Evolutionary conservation across 2,113 vertebrate genomes (phyloP).

Genomic region (Phocoena sinus): DNA sequence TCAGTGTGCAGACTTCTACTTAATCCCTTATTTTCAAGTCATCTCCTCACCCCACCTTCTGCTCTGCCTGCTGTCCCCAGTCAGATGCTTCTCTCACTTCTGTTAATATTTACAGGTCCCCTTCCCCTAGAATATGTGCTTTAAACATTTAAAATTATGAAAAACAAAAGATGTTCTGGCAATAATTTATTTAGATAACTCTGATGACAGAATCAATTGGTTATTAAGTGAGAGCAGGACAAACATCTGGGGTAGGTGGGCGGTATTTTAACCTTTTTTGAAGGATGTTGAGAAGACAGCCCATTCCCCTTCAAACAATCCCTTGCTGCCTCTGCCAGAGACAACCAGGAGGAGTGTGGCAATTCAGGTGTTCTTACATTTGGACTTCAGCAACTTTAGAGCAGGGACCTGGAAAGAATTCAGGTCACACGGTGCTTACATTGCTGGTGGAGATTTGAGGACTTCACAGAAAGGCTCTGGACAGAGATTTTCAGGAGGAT

Average conservation of each 20-base stretch:
- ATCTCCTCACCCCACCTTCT: not conserved
- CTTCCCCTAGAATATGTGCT: not conserved
- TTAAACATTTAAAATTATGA: not conserved
- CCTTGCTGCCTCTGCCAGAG: not conserved
- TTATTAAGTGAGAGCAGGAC: not conserved
- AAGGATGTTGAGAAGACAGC: not conserved
- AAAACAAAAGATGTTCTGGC: not conserved
- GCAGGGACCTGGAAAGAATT: not conserved
- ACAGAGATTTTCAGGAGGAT: not conserved
- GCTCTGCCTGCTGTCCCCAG: not conserved
- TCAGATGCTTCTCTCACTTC: not conserved
- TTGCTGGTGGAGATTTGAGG: not conserved
- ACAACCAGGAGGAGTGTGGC: not conserved
- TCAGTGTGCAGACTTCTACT: not conserved
- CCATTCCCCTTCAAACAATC: not conserved
- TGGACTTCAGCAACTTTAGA: not conserved
- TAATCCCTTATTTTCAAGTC: not conserved
- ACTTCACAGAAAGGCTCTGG: not conserved
- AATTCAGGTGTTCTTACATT: not conserved
- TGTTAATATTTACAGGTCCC: not conserved
- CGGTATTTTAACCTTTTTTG: not conserved
- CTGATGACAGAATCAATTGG: not conserved
- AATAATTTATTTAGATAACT: not conserved
- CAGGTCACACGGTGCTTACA: not conserved
- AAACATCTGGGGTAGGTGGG: not conserved